Evolutionary conservation across 2,797 vertebrate genomes (phyloP).

Genomic region (Petrocephalus schoutedeni): DNA sequence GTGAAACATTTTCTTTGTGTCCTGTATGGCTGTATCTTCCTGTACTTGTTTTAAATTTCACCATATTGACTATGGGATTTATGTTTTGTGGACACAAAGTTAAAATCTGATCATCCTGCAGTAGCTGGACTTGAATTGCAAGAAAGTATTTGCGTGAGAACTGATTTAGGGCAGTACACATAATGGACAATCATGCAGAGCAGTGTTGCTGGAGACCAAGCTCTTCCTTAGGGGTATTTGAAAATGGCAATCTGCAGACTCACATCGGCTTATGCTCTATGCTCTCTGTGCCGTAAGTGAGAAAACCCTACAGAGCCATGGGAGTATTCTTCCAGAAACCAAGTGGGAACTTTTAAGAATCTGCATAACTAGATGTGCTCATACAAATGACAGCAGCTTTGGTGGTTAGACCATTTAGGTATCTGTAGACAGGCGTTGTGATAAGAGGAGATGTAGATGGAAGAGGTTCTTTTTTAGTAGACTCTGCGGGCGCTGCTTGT

Average conservation of each 20-base stretch:
- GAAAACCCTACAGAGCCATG: not conserved
- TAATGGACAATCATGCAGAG: not conserved
- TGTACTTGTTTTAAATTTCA: not conserved
- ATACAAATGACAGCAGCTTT: not conserved
- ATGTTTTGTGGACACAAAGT: not conserved
- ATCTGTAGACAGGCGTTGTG: slow-evolving; percentile 34
- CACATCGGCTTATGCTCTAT: not conserved
- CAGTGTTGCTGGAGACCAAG: not conserved
- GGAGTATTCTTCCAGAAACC: not conserved
- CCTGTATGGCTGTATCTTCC: not conserved
- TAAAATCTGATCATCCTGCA: not conserved
- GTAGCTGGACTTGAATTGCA: not conserved
- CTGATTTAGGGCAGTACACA: not conserved
- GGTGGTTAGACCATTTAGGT: slow-evolving; percentile 19
- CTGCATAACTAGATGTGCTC: not conserved
- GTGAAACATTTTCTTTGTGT: not conserved
- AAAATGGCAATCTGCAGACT: not conserved
- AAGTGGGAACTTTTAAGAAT: not conserved
- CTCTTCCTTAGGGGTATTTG: not conserved
- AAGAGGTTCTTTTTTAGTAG: slow-evolving; percentile 34
- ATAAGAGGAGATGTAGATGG: slow-evolving; percentile 13
- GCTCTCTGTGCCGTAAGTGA: not conserved
- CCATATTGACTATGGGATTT: not conserved
- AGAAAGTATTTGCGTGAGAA: not conserved
- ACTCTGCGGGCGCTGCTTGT: slow-evolving; percentile 35